phyloP scores from a whole-genome alignment of 2,113 vertebrate species.

The Trematomus loennbergii region DNA sequence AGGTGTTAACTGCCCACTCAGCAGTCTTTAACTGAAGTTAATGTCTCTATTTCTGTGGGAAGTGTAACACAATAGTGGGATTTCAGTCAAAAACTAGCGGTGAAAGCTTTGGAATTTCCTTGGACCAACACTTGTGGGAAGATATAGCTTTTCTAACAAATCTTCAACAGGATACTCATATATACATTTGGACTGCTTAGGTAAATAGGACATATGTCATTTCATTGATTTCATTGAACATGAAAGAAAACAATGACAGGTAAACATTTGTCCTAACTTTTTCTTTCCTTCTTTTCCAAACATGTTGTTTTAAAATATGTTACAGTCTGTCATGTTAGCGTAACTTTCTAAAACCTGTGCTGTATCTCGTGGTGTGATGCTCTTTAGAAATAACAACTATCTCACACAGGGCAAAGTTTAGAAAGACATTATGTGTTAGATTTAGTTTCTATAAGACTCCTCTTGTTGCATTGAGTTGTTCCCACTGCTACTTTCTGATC shows the following conservation, averaged over 20 bases:
- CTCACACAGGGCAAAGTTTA: too few relatives aligned
- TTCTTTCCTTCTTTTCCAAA: background rate
- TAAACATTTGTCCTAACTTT: too few relatives aligned
- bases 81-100: background rate
- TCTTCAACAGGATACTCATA: too few relatives aligned
- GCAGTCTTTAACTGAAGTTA: slow-evolving; percentile 20
- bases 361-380: background rate
- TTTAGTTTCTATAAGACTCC: background rate
- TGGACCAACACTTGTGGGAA: background rate
- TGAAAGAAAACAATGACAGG: too few relatives aligned
- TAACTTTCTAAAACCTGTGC: background rate
- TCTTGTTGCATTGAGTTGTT: background rate
- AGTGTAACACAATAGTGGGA: background rate
- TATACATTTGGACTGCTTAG: background rate
- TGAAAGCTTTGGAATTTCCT: background rate
- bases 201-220: too few relatives aligned
- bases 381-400: background rate
- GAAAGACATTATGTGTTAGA: background rate
- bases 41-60: slow-evolving; percentile 9
- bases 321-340: background rate
- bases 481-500: background rate
- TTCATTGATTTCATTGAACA: background rate
- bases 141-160: too few relatives aligned
- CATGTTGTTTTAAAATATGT: background rate
- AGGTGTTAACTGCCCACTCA: slow-evolving; percentile 65